These are phyloP conservation scores for Ectemnius cavifrons DNA, from an alignment of 2,888 invertebrate genomes.

Conservation along the genomic window DNA sequence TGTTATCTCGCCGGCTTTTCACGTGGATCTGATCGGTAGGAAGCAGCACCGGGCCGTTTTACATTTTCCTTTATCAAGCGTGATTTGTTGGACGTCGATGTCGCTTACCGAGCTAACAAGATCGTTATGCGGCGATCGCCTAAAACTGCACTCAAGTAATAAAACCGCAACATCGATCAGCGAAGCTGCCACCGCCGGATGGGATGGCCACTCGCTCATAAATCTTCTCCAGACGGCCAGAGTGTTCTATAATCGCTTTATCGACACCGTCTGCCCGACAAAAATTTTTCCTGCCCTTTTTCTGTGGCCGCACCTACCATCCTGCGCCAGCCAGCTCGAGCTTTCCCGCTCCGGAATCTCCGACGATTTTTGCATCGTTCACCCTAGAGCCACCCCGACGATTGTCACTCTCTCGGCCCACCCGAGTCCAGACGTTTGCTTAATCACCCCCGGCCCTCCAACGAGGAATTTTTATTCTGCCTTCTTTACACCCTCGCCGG, in stretches of 20 bases:
- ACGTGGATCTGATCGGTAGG: background rate
- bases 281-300: constrained; percentile 9
- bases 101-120: constrained; percentile 9
- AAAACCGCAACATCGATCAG: constrained; percentile 28
- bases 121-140: constrained; percentile 19
- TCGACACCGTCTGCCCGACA: constrained; percentile 15
- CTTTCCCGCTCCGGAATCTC: background rate
- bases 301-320: background rate
- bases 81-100: constrained; percentile 5
- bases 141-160: constrained; percentile 11
- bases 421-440: no score
- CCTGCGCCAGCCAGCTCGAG: no score
- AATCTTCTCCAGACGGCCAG: background rate
- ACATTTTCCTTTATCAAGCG: background rate
- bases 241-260: constrained; percentile 16
- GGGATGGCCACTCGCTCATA: constrained; percentile 1
- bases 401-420: background rate
- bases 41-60: background rate
- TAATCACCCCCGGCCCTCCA: no score
- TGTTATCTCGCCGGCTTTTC: background rate
- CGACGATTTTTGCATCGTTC: background rate
- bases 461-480: no score
- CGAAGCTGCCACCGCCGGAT: background rate
- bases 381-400: background rate
- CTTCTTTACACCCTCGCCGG: no score